Evolutionary conservation across 92 coral and sea anemone species (phyloP), one percentile per base, ranked within the genome.

Genomic region (Nematostella vectensis): DNA sequence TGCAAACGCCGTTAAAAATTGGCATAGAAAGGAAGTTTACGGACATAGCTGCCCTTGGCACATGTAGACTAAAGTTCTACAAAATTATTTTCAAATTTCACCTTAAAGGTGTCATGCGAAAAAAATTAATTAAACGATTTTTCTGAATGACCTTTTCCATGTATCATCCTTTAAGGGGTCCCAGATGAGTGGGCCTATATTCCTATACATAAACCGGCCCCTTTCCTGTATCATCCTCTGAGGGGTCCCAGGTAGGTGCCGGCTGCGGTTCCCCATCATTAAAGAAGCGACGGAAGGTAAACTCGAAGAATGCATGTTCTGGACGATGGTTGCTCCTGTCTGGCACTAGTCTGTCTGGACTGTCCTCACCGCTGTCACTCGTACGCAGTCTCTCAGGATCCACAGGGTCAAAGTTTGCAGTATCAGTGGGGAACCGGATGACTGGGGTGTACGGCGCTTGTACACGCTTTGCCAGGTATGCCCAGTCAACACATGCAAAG

Each of bases 241-340:
- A 56, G 1, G 85, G 76, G n/a, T 60, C 54, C 54, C 80, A 57
- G 8, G 63, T 44, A 33, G 63, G 37, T 0, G 76, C 39, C 3
- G 58, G 50, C 29, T 47, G 77, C n/a, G 60, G 62, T 50, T 76
- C 88, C 55, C 80, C 81, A 25, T 86, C 89, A 53, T 76, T 80
- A 21, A 86, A 93, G 62, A 93, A 93, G 37, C 99, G 59, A 51
- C 99, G 57, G 68, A 93, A 93, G 20, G 99, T 93, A 66, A 93
- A 93, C 71, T 93, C 99, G 59, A 77, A 93, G 68, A 93, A 93
- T 24, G 99, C 99, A 68, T 93, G 99, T 44, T 88, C 88, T 1
- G 96, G 89, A 43, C 81, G 91, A 13, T 63, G 62, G 47, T 69
- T 75, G 31, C 71, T 64, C 25, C 53, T 74, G 59, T 61, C 69